Evolutionary conservation across 2,797 vertebrate species (phyloP).

Genomic region (Echiichthys vipera): DNA sequence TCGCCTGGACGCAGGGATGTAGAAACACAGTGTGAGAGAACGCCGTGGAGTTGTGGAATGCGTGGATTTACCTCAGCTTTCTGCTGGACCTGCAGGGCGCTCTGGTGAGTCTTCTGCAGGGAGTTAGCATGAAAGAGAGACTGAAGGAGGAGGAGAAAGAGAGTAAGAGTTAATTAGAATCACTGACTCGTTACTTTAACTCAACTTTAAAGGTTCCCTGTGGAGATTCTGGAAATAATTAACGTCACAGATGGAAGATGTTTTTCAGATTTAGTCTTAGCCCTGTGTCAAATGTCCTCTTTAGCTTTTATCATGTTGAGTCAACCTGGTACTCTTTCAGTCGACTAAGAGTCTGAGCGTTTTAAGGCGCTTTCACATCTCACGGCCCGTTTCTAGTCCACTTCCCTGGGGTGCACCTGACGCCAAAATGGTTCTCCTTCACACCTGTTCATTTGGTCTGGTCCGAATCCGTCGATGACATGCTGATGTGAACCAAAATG

Average conservation of each 20-base stretch:
- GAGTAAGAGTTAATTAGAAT: conserved; percentile 69
- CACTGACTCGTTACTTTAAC: neutral
- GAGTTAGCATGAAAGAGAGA: conserved; percentile 98
- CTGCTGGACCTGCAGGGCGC: conserved; percentile 97
- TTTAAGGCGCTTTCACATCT: too few relatives aligned
- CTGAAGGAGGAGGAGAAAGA: conserved; percentile 74
- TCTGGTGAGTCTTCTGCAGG: conserved; percentile 99
- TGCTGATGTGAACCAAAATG: too few relatives aligned
- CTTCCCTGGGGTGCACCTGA: too few relatives aligned
- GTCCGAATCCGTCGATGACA: too few relatives aligned
- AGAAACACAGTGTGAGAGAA: neutral
- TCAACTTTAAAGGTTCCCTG: conserved; percentile 2
- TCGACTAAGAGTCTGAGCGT: too few relatives aligned
- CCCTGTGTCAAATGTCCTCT: too few relatives aligned
- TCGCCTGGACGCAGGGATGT: neutral
- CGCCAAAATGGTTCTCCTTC: too few relatives aligned
- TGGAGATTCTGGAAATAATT: neutral
- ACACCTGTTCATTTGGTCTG: too few relatives aligned
- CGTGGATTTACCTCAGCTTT: conserved; percentile 88
- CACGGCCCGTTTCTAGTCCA: too few relatives aligned
- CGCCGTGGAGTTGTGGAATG: neutral
- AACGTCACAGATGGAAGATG: neutral
- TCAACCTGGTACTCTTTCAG: too few relatives aligned
- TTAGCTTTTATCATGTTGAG: too few relatives aligned
- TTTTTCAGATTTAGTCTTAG: too few relatives aligned